Evolutionary conservation across 2,888 invertebrate species (phyloP).

Genomic region (Caenorhabditis sp.): DNA sequence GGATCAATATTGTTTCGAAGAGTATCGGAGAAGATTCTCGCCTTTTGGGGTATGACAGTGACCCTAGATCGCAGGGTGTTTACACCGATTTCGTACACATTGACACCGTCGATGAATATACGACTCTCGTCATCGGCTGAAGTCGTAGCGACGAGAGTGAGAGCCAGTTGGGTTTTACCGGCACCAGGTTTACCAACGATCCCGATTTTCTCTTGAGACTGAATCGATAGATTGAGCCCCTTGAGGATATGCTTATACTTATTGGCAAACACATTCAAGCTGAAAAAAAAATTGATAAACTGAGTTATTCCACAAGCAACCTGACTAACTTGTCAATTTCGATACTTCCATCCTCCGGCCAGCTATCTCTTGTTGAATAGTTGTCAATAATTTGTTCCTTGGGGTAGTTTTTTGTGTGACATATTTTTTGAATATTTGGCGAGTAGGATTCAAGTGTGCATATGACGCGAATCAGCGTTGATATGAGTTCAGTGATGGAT

Average conservation of each 20-base stretch:
- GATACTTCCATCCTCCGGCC: constrained; percentile 44
- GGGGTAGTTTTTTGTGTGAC: constrained; percentile 24
- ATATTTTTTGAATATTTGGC: constrained; percentile 22
- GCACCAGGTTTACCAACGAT: constrained; percentile 71
- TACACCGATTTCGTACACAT: constrained; percentile 81
- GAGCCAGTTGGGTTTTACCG: constrained; percentile 56
- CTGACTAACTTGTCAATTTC: constrained; percentile 45
- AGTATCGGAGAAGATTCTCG: constrained; percentile 75
- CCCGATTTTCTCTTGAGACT: constrained; percentile 79
- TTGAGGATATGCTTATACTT: constrained; percentile 81
- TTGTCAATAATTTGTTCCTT: constrained; percentile 20
- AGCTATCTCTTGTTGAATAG: constrained; percentile 22
- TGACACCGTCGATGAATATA: constrained; percentile 62
- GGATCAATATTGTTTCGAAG: constrained; percentile 92
- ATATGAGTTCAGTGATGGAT: constrained; percentile 29
- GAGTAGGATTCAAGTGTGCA: constrained; percentile 15
- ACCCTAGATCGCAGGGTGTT: constrained; percentile 84
- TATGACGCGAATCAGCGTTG: constrained; percentile 20
- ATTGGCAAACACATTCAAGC: constrained; percentile 46
- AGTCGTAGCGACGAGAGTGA: constrained; percentile 59
- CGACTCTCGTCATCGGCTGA: constrained; percentile 56
- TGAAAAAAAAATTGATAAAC: constrained; percentile 24
- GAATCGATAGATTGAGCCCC: constrained; percentile 78
- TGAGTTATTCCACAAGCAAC: no score
- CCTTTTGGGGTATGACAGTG: constrained; percentile 78